Percentiles rank a stretch among this genome's conserved stretches.
Conservation (phyloP, 2,113 vertebrate species). For the Larimichthys polyactis region DNA sequence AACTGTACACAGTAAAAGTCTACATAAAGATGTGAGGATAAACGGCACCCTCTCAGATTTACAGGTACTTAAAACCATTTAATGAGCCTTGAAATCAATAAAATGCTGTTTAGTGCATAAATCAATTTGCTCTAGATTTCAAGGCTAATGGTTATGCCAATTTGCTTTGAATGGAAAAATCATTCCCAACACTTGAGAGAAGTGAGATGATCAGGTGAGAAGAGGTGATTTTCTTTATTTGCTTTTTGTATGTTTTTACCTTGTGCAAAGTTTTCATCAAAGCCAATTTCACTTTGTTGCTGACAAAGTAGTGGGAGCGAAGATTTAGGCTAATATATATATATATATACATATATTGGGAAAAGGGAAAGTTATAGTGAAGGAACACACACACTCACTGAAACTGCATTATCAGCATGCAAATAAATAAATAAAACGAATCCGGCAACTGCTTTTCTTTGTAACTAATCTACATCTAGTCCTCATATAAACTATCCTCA, state of each 20-base stretch:
- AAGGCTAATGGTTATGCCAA: slow-evolving; percentile 36
- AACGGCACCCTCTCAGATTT: slow-evolving; percentile 14
- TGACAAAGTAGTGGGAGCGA: not conserved
- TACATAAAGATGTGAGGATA: slow-evolving; percentile 7
- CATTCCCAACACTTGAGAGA: slow-evolving; percentile 12
- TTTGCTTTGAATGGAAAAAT: slow-evolving; percentile 36
- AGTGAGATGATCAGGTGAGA: not conserved
- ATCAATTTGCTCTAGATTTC: slow-evolving; percentile 41
- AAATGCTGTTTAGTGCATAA: slow-evolving; percentile 43
- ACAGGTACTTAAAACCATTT: slow-evolving; percentile 40
- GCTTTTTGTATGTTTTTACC: not conserved
- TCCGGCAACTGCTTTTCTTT: not conserved
- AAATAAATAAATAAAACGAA: not conserved
- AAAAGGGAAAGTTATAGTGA: too few species aligned
- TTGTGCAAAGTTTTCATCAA: not conserved
- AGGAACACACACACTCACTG: not conserved
- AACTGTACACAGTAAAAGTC: slow-evolving; percentile 10
- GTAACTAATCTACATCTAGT: not conserved
- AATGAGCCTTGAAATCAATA: slow-evolving; percentile 60
- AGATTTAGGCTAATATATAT: not conserved
- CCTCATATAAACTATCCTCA: slow-evolving; percentile 14
- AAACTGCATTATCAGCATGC: slow-evolving; percentile 6
- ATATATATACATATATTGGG: not conserved
- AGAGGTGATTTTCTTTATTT: not conserved
- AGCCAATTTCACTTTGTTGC: not conserved